Conservation (phyloP, 2,113 vertebrate genomes). For the Desmodus rotundus region DNA sequence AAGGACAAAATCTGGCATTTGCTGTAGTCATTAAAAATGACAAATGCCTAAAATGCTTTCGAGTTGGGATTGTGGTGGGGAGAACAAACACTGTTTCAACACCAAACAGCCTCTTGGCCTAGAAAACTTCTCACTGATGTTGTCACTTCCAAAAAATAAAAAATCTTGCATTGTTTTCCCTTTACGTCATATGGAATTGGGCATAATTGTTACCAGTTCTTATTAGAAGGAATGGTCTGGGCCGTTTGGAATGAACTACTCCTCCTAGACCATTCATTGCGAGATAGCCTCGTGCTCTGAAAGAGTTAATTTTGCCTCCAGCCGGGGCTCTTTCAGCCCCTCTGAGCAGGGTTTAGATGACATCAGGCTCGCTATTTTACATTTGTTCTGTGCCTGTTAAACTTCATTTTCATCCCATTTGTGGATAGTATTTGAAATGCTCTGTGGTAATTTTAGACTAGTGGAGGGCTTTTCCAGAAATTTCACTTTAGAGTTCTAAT, state of each 20-base stretch:
- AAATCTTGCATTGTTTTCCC: background rate
- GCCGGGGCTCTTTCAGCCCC: background rate
- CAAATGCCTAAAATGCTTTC: conserved; percentile 68
- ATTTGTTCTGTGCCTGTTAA: conserved; percentile 17
- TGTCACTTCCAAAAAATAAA: conserved; percentile 34
- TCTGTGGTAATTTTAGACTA: background rate
- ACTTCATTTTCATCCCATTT: conserved; percentile 13
- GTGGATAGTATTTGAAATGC: conserved; percentile 22
- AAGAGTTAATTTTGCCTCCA: conserved; percentile 35
- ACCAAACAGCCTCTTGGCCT: background rate
- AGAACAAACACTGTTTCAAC: conserved; percentile 63
- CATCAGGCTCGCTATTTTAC: background rate
- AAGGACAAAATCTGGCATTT: conserved; percentile 77
- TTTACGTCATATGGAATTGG: conserved; percentile 1
- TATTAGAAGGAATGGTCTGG: conserved; percentile 8
- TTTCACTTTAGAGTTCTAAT: conserved; percentile 30
- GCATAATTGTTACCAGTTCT: conserved; percentile 1
- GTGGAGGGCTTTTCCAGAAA: conserved; percentile 61
- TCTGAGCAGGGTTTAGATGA: background rate
- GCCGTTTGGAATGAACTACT: background rate
- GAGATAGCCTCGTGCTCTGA: conserved; percentile 32
- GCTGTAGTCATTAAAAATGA: conserved; percentile 75
- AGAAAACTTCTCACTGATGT: conserved; percentile 26
- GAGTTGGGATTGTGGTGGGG: conserved; percentile 42
- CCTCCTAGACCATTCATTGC: background rate